Evolutionary conservation across 2,888 invertebrate genomes (phyloP).

Genomic region (Embidobia sp.): DNA sequence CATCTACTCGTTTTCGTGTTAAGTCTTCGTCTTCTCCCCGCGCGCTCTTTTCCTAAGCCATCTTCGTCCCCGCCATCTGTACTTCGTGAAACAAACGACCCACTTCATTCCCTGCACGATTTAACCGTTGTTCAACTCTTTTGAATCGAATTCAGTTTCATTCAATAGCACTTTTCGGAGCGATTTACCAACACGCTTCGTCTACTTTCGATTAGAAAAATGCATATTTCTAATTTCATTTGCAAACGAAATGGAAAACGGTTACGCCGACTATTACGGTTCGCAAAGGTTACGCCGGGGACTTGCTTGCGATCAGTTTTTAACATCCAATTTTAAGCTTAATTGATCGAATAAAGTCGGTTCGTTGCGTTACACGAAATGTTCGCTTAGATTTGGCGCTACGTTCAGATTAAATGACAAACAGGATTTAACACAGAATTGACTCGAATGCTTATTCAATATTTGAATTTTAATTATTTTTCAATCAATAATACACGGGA

Average conservation of each 20-base stretch:
- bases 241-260: slow-evolving; percentile 48
- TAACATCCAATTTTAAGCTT: slow-evolving; percentile 30
- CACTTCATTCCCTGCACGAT: slow-evolving; percentile 53
- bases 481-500: too few relatives aligned
- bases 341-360: slow-evolving; percentile 29
- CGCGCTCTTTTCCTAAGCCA: slow-evolving; percentile 18
- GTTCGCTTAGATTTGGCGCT: not conserved
- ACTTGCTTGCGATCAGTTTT: slow-evolving; percentile 34
- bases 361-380: not conserved
- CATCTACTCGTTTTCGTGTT: slow-evolving; percentile 57
- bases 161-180: slow-evolving; percentile 38
- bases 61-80: slow-evolving; percentile 49
- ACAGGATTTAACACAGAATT: too few relatives aligned
- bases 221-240: slow-evolving; percentile 57
- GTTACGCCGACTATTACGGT: slow-evolving; percentile 26
- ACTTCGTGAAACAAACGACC: slow-evolving; percentile 56
- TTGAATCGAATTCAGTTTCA: slow-evolving; percentile 53
- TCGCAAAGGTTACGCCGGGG: not conserved
- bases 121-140: slow-evolving; percentile 59
- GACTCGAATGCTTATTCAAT: too few relatives aligned
- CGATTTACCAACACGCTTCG: slow-evolving; percentile 52
- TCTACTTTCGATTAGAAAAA: slow-evolving; percentile 52
- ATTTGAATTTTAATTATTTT: too few relatives aligned
- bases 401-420: too few relatives aligned
- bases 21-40: slow-evolving; percentile 29